Base-by-base conservation (phyloP, 2,797 vertebrate genomes). In the Myripristis jacobus region DNA sequence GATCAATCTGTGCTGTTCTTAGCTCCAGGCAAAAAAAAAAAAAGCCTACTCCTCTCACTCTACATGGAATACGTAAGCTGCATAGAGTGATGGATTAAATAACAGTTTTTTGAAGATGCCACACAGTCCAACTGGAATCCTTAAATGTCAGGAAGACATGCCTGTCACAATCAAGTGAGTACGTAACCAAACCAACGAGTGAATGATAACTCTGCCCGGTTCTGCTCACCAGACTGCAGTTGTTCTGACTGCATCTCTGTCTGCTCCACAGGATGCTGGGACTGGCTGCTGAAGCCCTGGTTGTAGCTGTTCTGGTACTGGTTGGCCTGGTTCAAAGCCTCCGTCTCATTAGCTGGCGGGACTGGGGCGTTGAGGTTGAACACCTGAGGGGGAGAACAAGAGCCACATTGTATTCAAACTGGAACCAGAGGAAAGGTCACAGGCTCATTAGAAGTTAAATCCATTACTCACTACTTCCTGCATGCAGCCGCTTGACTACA, bases 331-430 rank as follows among this genome's bases (percentile, higher is more conserved):
- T 95, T 97, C 90, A 98, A 91, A 64, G 95, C 93, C 89, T 99
- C 97, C 6, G 96, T 91, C 90, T 98, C 97, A 92, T 94, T 97
- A 82, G 95, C 95, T 89, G 96, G 97, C 74, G 97, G 97, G 89
- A 99, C 96, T 21, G 97, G 98, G 51, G 98, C 97, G 88, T 98
- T 99, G 94, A 99, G 96, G 91, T 99, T 99, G 92, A 99, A 99
- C 82, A 99, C 98, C 98, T 99, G 62, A 60, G 54, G 66, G 62
- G 54, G 38, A 34, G 71, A 43, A 89, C 77, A 87, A 85, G 70
- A 63, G 52, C 46, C 24, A 71, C 69, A 79, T 87, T 85, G 79
- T 82, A 48, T 59, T 80, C 60, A 87, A 64, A 76, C 64, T 74
- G 79, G 80, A 88, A 81, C 36, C 62, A 66, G 79, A 84, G 80